phyloP scores from a whole-genome alignment of 2,888 invertebrate species.

The Spatulosminthurus flaviceps region DNA sequence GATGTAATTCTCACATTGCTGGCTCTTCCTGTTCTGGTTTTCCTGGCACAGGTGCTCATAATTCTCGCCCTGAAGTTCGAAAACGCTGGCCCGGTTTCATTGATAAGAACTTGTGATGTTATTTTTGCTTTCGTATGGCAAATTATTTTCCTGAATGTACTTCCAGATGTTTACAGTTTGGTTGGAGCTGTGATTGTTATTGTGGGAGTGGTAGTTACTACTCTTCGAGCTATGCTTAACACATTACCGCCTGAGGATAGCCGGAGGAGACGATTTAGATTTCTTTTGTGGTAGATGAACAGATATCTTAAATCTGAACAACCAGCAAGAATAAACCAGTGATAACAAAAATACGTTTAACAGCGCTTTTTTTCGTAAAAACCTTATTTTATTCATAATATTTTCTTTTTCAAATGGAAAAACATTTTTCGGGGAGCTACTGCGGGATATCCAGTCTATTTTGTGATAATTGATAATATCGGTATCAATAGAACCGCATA shows the following conservation, averaged over 20 bases:
- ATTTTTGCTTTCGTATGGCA: slow-evolving; percentile 58
- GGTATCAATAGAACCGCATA: too few relatives aligned
- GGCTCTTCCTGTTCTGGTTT: slow-evolving; percentile 49
- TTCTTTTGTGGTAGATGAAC: too few relatives aligned
- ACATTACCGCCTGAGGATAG: slow-evolving; percentile 47
- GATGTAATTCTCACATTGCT: slow-evolving; percentile 51
- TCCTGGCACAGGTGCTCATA: slow-evolving; percentile 56
- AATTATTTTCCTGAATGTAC: slow-evolving; percentile 51
- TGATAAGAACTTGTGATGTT: slow-evolving; percentile 55
- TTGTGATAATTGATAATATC: too few relatives aligned
- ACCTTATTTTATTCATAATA: too few relatives aligned
- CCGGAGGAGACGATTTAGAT: too few relatives aligned
- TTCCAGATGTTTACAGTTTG: slow-evolving; percentile 53
- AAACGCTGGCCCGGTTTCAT: slow-evolving; percentile 54
- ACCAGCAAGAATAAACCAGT: too few relatives aligned
- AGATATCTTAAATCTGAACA: too few relatives aligned
- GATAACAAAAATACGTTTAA: too few relatives aligned
- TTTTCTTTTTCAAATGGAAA: too few relatives aligned
- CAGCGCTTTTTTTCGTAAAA: too few relatives aligned
- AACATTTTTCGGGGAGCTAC: too few relatives aligned
- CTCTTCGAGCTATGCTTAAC: slow-evolving; percentile 53
- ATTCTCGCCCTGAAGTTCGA: slow-evolving; percentile 58
- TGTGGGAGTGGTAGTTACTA: slow-evolving; percentile 54
- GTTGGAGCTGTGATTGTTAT: slow-evolving; percentile 55
- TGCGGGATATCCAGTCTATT: too few relatives aligned